phyloP scores from a whole-genome alignment of 2,888 invertebrate genomes.

The Agrochola lychnidis region DNA sequence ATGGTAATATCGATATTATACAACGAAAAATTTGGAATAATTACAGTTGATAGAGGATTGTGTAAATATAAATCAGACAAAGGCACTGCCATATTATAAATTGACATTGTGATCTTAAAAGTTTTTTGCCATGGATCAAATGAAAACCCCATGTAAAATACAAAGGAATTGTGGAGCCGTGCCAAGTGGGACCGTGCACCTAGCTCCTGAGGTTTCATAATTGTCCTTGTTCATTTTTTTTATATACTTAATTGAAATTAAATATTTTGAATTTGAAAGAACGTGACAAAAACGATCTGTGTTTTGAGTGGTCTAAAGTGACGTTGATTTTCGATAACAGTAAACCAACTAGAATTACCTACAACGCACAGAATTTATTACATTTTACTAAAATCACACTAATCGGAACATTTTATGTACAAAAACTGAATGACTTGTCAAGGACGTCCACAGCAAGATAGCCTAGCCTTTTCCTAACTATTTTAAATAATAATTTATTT shows the following conservation, averaged over 20 bases:
- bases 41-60: neutral
- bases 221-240: too few relatives aligned
- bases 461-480: neutral
- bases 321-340: neutral
- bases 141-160: too few relatives aligned
- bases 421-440: neutral
- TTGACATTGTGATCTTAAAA: neutral
- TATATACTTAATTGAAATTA: too few relatives aligned
- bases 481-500: too few relatives aligned
- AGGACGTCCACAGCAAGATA: neutral
- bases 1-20: neutral
- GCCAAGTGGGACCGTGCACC: too few relatives aligned
- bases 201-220: too few relatives aligned
- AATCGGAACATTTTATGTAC: neutral
- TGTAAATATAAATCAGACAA: neutral
- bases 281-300: neutral
- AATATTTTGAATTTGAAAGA: neutral
- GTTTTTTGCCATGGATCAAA: neutral
- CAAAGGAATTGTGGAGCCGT: too few relatives aligned
- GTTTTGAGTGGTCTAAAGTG: too few relatives aligned
- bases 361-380: neutral
- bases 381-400: neutral
- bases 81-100: neutral
- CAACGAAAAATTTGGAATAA: neutral
- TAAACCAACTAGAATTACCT: neutral